phyloP scores from a whole-genome alignment of 2,113 vertebrate species.

The Sinocyclocheilus anophthalmus region DNA sequence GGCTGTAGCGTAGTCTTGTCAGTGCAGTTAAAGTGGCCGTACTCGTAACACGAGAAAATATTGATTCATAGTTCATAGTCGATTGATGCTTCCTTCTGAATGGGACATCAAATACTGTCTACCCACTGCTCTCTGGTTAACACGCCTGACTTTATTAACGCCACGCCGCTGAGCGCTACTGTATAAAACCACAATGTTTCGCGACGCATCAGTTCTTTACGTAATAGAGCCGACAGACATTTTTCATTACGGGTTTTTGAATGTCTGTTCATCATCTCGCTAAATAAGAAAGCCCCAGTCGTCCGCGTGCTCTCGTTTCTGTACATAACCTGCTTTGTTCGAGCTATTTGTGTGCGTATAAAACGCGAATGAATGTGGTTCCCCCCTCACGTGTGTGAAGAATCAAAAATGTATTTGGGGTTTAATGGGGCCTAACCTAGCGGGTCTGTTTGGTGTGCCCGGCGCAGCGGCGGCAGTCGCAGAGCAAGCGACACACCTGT shows the following conservation, averaged over 20 bases:
- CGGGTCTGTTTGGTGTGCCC: neutral
- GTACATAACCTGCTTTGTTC: neutral
- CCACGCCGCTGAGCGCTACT: neutral
- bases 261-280: too few species aligned
- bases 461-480: too few species aligned
- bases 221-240: neutral
- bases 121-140: neutral
- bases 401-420: too few species aligned
- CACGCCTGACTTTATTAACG: neutral
- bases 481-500: slow-evolving; percentile 50
- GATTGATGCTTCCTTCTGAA: neutral
- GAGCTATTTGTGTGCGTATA: neutral
- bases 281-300: neutral
- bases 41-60: neutral
- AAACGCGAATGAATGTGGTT: neutral
- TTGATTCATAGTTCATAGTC: slow-evolving; percentile 6
- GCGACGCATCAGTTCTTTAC: neutral
- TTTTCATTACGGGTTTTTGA: neutral
- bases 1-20: neutral
- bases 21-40: neutral
- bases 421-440: neutral
- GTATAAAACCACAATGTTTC: neutral
- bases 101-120: neutral
- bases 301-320: neutral
- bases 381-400: too few species aligned